Percentiles rank a stretch among this genome's conserved stretches.
Evolutionary conservation across 2,888 invertebrate species (phyloP).

Genomic region (Monoplex corrugatus): DNA sequence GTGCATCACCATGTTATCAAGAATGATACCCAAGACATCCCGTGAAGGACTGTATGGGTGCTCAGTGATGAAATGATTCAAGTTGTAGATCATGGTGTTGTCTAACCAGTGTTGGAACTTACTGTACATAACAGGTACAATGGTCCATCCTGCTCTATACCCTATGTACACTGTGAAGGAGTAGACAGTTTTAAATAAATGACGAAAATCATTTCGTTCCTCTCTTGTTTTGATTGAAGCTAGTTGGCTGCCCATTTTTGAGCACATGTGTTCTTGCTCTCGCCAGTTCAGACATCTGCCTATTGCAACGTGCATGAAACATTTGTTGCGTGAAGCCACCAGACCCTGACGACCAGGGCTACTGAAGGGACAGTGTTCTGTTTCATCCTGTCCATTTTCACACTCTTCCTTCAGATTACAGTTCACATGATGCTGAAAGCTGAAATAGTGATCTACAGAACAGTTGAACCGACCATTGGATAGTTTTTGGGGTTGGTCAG

Average conservation of each 20-base stretch:
- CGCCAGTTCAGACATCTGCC: not conserved
- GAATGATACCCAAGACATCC: not conserved
- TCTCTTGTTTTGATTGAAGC: not conserved
- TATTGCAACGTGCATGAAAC: not conserved
- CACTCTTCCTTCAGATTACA: not conserved
- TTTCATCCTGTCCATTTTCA: slow-evolving; percentile 11
- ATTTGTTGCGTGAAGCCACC: not conserved
- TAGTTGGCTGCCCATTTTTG: not conserved
- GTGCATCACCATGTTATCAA: not conserved
- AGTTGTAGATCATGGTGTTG: not conserved
- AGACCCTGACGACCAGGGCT: not conserved
- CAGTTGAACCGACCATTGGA: not conserved
- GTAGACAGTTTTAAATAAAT: not conserved
- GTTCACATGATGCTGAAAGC: not conserved
- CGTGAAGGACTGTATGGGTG: not conserved
- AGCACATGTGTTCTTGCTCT: not conserved
- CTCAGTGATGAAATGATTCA: not conserved
- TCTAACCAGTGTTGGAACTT: not conserved
- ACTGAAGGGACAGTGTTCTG: slow-evolving; percentile 20
- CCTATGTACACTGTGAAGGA: not conserved
- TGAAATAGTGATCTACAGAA: not conserved
- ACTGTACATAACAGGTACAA: not conserved
- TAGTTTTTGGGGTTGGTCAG: not conserved
- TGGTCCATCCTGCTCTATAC: not conserved
- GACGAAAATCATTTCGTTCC: not conserved